Evolutionary conservation across 2,888 invertebrate species (phyloP).

Genomic region (Diploptera punctata): DNA sequence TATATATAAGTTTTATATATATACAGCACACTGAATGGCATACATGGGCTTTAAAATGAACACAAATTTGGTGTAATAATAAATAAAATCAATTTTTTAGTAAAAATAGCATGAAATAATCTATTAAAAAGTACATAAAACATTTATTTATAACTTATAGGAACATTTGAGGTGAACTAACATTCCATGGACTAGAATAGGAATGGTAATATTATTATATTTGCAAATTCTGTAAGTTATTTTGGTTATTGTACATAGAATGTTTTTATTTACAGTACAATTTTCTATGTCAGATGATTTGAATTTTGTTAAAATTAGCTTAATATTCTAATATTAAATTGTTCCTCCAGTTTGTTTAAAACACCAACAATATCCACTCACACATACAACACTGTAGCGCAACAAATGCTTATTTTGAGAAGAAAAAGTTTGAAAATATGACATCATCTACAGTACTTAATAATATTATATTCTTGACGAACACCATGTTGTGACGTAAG

Average conservation of each 20-base stretch:
- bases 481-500: constrained; percentile 22
- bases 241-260: constrained; percentile 18
- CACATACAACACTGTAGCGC: constrained; percentile 24
- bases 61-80: constrained; percentile 1
- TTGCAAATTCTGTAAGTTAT: not conserved
- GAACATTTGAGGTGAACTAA: not conserved
- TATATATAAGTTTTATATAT: not conserved
- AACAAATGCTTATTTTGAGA: constrained; percentile 22
- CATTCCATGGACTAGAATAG: not conserved
- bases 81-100: not conserved
- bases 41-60: not conserved
- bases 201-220: not conserved
- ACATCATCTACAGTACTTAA: constrained; percentile 25
- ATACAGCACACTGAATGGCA: not conserved
- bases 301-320: not conserved
- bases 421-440: constrained; percentile 24
- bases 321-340: constrained; percentile 22
- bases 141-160: not conserved
- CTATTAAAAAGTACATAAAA: not conserved
- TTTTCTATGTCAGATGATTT: constrained; percentile 15
- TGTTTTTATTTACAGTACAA: constrained; percentile 22
- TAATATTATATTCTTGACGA: constrained; percentile 15
- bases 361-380: constrained; percentile 29
- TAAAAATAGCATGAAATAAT: not conserved
- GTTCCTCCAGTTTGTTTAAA: constrained; percentile 13